Conservation (phyloP, 2,113 vertebrate species). For the Glareola pratincola region DNA sequence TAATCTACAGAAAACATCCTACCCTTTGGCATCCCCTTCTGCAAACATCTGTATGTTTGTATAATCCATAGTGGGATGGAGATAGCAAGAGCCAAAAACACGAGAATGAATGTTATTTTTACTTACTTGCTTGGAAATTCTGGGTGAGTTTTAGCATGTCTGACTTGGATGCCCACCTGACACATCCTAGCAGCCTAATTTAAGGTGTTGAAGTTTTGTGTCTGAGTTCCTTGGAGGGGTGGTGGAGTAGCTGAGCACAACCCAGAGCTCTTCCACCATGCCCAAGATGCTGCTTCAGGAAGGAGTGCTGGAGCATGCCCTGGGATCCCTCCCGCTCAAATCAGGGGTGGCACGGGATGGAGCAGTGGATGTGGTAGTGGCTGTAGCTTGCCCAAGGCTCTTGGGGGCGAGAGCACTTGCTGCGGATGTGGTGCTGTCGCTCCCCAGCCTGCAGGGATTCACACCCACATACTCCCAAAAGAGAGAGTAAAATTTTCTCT, state of each 20-base stretch:
- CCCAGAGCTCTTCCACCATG: rapidly evolving
- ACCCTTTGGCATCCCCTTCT: neutral
- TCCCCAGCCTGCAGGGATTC: neutral
- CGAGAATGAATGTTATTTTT: neutral
- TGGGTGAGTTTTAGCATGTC: neutral
- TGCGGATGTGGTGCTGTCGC: rapidly evolving
- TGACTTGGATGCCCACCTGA: neutral
- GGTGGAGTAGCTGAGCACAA: neutral
- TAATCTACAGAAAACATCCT: neutral
- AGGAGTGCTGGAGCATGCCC: neutral
- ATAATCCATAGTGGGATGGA: neutral
- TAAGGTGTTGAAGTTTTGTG: neutral
- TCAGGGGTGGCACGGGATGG: neutral
- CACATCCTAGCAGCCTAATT: neutral
- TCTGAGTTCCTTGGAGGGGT: neutral
- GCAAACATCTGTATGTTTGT: neutral
- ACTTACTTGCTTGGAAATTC: neutral
- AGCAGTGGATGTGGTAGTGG: neutral
- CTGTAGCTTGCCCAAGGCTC: neutral
- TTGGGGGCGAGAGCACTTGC: neutral
- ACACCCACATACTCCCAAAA: neutral
- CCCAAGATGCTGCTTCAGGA: neutral
- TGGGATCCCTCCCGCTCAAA: neutral
- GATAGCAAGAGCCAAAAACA: neutral
- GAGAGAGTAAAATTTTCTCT: neutral